Evolutionary conservation across 1,140 invertebrate genomes (phyloP), one percentile per base, ranked within the genome.

Genomic region (Tachypleus tridentatus): DNA sequence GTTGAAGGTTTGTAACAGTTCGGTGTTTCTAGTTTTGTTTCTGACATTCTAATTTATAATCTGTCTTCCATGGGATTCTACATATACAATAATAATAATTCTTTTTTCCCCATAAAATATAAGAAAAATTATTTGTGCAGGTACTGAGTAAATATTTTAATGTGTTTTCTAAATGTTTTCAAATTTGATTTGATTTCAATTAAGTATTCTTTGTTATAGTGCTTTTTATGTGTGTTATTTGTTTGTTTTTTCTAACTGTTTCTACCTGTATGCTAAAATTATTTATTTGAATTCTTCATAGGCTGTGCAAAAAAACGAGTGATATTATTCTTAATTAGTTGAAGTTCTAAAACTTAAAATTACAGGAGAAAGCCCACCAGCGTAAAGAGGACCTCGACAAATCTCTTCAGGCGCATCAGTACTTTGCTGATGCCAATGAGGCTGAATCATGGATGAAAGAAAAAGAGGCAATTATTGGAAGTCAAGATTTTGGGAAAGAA

Each of bases 401-500:
- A 77, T 99, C 97, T 0, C 81, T 99, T 0, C 94, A 98, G 80
- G 96, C 83, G 11, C 96, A 98, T 80, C 96, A 99, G 77, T 99
- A 99, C 77, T 97, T 99, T 77, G 96, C 96, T 60, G 97, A 99
- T 81, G 97, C 97, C 1, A 99, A 98, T 76, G 97, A 99, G 76
- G 96, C 96, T 1, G 97, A 99, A 76, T 91, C 90, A 0, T 98
- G 97, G 96, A 99, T 99, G 91, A 92, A 89, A 69, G 97, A 99
- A 75, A 99, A 99, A 78, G 93, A 98, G 74, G 96, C 97, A 0
- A 90, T 99, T 76, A 95, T 97, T 7, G 86, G 87, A 71, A 88
- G 85, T 60, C 84, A 83, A 62, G 97, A 99, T 77, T 98, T 95
- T 75, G 97, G 97, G 63, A 98, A 98, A 77, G 97, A 99, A 77